phyloP scores from a whole-genome alignment of 1,140 invertebrate species.

The Lucilia cuprina region DNA sequence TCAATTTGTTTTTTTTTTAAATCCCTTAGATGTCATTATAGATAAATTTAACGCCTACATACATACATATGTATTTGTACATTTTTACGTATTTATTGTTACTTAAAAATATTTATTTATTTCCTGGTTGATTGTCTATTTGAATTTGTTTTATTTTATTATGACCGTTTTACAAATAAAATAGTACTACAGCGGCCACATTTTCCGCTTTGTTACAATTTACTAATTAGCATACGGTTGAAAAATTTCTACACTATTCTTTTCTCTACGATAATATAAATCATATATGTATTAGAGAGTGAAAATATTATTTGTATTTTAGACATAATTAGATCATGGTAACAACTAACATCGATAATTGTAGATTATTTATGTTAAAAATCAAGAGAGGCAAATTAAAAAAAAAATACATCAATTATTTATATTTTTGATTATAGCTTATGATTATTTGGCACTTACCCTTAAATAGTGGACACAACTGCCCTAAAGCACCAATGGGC shows the following conservation, averaged over 20 bases:
- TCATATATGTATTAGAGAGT: background rate
- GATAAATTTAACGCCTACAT: background rate
- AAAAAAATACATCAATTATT: too few relatives aligned
- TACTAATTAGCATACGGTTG: slow-evolving; percentile 1
- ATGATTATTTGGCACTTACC: slow-evolving; percentile 66
- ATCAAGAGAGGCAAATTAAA: too few relatives aligned
- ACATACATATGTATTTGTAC: background rate
- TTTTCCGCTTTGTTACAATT: slow-evolving; percentile 2
- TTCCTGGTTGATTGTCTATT: slow-evolving; percentile 4
- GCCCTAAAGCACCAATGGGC: slow-evolving; percentile 81
- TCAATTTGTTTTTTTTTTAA: background rate
- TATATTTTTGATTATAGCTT: too few relatives aligned
- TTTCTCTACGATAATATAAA: background rate
- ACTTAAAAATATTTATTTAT: background rate
- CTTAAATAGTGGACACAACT: slow-evolving; percentile 85
- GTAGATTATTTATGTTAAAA: too few relatives aligned
- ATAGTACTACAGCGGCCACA: background rate
- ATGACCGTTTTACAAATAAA: background rate
- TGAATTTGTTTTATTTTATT: background rate
- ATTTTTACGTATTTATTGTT: background rate
- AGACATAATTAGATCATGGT: background rate
- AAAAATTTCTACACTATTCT: background rate
- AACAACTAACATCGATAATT: too few relatives aligned
- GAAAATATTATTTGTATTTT: background rate
- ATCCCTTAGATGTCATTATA: background rate